Conservation (phyloP, 2,113 vertebrate species). For the Jacana jacana region DNA sequence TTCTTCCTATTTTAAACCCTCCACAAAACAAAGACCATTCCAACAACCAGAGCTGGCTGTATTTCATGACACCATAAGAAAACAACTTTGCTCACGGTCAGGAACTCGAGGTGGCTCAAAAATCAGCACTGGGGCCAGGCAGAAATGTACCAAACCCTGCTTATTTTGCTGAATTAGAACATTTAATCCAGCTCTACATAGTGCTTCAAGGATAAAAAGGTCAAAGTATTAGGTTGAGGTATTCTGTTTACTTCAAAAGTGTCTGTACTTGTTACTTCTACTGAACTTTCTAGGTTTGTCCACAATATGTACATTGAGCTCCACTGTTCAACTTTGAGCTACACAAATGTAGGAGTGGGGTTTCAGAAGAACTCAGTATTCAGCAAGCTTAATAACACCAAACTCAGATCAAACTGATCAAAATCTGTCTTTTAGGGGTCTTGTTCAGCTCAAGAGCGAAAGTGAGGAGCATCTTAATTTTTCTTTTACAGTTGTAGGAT, state of each 20-base stretch:
- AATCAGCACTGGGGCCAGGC: neutral
- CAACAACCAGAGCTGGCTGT: neutral
- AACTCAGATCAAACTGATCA: neutral
- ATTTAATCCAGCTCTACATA: neutral
- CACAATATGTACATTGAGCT: neutral
- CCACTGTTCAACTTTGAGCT: neutral
- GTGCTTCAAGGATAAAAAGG: neutral
- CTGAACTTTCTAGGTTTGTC: neutral
- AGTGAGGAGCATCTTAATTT: neutral
- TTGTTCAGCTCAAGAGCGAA: neutral
- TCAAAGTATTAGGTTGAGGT: neutral
- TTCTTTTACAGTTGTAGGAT: neutral
- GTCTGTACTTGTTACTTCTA: neutral
- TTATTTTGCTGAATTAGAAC: neutral
- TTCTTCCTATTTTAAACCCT: neutral
- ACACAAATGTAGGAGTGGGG: neutral
- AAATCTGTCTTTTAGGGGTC: neutral
- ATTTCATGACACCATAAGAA: neutral
- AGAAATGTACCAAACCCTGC: too few relatives aligned
- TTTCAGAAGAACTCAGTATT: neutral
- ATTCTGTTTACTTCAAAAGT: neutral
- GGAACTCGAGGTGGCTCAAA: neutral
- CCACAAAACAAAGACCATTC: neutral
- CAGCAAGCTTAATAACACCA: neutral
- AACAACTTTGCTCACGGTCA: neutral